Evolutionary conservation across 2,888 invertebrate species (phyloP), one percentile per base, ranked within the genome.

Genomic region (Rhagium mordax): DNA sequence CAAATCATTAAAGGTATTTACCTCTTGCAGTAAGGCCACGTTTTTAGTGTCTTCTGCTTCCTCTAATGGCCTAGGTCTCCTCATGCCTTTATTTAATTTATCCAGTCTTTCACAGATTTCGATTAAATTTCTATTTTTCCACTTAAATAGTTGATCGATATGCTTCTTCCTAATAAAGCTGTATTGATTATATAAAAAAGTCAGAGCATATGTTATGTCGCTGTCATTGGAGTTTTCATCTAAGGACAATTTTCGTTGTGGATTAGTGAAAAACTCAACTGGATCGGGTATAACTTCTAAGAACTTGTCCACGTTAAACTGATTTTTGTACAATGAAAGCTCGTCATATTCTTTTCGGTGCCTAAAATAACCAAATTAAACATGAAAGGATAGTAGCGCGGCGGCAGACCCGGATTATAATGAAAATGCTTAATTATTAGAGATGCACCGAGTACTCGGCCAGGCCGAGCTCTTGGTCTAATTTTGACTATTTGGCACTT

Each of bases 11-110:
- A 24, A n/a, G n/a, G n/a, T n/a, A n/a, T n/a, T n/a, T n/a, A 86
- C 85, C 80, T 86, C 85, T 79, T 86, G 85, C 49, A 87, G 71
- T 27, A 87, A 71, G 24, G 79, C 72, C 33, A 83, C 74, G 75
- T 87, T 87, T 41, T 78, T 80, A 27, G 79, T 73, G n/a, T 81
- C 78, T 20, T 68, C 76, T 5, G 48, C 51, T 3, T 66, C 47
- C 20, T 67, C 64, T 2, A 69, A 20, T 10, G 69, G 20, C n/a
- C 76, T 70, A 47, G 84, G 77, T 27, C 27, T 74, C 33, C 72
- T 72, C 66, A 81, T 27, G 60, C 76, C 76, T 65, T 79, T 83
- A 4, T 77, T 78, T 18, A 85, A 67, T 8, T 53, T 79, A 57
- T 84, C 84, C 65, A 87, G 72, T 65, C 72, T 74, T 20, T 81